Evolutionary conservation across 2,797 vertebrate genomes (phyloP).

Genomic region (Pangasius krempfi): DNA sequence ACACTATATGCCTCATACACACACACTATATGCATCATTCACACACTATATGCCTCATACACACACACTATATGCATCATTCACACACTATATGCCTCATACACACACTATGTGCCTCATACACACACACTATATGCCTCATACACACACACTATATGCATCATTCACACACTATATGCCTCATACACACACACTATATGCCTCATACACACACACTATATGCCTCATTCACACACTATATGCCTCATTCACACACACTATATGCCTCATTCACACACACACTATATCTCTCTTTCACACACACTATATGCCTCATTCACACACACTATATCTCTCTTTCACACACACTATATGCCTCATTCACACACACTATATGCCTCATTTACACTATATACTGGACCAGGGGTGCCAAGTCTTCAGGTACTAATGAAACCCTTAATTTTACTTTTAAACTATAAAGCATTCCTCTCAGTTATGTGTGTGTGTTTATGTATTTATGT

Average conservation of each 20-base stretch:
- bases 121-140: background rate
- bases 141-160: no score
- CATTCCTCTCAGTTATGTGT: slow-evolving; percentile 2
- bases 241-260: background rate
- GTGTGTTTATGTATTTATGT: slow-evolving; percentile 10
- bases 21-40: background rate
- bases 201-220: background rate
- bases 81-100: no score
- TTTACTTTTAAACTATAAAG: slow-evolving; percentile 31
- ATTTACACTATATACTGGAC: slow-evolving; percentile 17
- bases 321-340: background rate
- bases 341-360: background rate
- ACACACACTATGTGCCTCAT: no score
- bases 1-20: background rate
- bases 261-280: background rate
- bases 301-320: background rate
- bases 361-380: background rate
- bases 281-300: no score
- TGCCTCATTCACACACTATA: background rate
- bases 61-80: background rate
- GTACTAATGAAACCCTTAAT: slow-evolving; percentile 47
- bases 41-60: background rate
- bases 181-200: background rate
- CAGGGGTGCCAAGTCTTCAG: slow-evolving; percentile 22
- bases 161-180: no score